phyloP scores from a whole-genome alignment of 1,140 invertebrate genomes.

The Eurytemora carolleeae region DNA sequence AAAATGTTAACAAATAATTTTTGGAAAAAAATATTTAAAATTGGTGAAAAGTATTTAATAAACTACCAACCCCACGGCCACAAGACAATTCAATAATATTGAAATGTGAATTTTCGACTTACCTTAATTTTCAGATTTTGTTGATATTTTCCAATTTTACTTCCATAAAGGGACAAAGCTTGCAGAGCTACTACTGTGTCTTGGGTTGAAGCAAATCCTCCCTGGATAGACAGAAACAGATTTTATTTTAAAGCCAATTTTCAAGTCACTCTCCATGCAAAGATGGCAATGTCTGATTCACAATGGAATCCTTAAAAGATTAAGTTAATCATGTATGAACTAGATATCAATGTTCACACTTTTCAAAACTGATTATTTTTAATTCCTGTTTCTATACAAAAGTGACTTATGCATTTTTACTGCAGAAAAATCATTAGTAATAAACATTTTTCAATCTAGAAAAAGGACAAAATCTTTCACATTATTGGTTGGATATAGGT shows the following conservation, averaged over 20 bases:
- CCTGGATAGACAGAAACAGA: slow-evolving; percentile 23
- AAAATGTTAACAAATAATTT: not conserved
- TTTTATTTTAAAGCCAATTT: too few species aligned
- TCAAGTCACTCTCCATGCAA: too few species aligned
- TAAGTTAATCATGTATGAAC: not conserved
- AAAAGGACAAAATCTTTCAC: too few species aligned
- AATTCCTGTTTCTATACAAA: not conserved
- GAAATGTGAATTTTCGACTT: too few species aligned
- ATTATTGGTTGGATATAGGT: too few species aligned
- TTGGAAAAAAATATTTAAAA: not conserved
- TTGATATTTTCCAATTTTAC: not conserved
- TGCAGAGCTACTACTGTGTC: slow-evolving; percentile 45
- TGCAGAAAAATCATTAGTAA: too few species aligned
- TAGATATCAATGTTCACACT: not conserved
- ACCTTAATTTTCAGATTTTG: not conserved
- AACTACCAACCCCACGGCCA: not conserved
- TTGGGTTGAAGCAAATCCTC: slow-evolving; percentile 50
- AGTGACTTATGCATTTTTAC: too few species aligned
- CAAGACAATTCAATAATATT: too few species aligned
- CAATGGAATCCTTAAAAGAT: not conserved
- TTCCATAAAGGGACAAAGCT: slow-evolving; percentile 35
- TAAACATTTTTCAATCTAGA: too few species aligned
- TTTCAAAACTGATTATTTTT: not conserved
- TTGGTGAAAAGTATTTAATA: not conserved
- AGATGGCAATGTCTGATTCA: too few species aligned